These are phyloP conservation scores for Circaetus gallicus DNA, from an alignment of 2,113 vertebrate genomes.

Conservation along the genomic window DNA sequence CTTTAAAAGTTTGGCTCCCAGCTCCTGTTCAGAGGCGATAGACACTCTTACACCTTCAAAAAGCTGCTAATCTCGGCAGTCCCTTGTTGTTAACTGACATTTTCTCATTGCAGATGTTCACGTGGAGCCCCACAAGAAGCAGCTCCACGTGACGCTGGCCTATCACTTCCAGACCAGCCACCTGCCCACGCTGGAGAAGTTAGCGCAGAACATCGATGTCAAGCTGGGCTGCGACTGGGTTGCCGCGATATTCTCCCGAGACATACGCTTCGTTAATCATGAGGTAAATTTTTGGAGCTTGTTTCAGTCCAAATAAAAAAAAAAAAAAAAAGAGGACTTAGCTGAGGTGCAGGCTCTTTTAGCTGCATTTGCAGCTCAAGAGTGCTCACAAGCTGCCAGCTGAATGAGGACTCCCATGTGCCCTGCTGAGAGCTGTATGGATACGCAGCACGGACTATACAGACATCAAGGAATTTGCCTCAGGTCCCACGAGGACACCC, in stretches of 20 bases:
- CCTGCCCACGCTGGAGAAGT: slow-evolving; percentile 86
- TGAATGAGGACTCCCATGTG: background rate
- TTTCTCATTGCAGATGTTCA: slow-evolving; percentile 81
- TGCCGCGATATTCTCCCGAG: slow-evolving; percentile 91
- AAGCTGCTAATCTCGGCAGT: fast-evolving
- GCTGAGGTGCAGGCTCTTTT: background rate
- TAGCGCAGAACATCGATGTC: slow-evolving; percentile 87
- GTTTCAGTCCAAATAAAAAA: background rate
- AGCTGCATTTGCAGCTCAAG: background rate
- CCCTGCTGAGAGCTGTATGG: background rate
- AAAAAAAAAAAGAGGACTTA: background rate
- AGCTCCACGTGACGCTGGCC: slow-evolving; percentile 94
- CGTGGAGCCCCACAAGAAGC: slow-evolving; percentile 96
- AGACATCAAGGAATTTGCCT: background rate
- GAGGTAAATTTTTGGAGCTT: slow-evolving; percentile 77
- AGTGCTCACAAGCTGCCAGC: background rate
- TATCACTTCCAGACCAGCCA: slow-evolving; percentile 95
- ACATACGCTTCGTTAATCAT: slow-evolving; percentile 94
- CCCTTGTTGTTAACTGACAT: background rate
- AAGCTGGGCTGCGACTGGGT: slow-evolving; percentile 94
- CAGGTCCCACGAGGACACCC: background rate
- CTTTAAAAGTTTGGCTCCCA: background rate
- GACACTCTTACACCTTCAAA: background rate
- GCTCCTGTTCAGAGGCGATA: fast-evolving
- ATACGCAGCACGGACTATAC: background rate